Percentiles rank a stretch among this genome's conserved stretches.
phyloP scores from a whole-genome alignment of 2,797 vertebrate species.

The Stomatorhinus walkeri region DNA sequence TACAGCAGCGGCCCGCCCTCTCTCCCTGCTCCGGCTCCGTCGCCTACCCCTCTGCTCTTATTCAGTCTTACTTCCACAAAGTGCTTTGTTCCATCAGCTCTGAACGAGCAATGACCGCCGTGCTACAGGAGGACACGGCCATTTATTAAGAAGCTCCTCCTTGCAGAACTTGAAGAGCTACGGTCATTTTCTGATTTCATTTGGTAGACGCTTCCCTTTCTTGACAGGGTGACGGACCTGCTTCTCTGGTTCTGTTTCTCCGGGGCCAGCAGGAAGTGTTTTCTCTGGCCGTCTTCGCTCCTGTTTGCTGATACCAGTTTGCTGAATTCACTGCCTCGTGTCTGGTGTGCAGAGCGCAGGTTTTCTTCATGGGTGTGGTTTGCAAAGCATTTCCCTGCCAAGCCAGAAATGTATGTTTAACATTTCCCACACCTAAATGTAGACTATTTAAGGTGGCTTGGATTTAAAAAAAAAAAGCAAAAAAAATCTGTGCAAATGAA shows the following conservation, averaged over 20 bases:
- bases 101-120: too few species aligned
- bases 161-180: background rate
- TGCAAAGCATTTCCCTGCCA: slow-evolving; percentile 33
- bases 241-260: background rate
- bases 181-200: background rate
- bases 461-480: background rate
- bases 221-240: background rate
- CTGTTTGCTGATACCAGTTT: background rate
- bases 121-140: background rate
- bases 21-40: background rate
- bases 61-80: background rate
- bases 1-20: background rate
- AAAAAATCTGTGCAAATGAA: background rate
- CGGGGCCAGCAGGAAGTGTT: background rate
- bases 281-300: background rate
- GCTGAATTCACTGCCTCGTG: background rate
- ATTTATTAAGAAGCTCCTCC: background rate
- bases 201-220: background rate
- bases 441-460: background rate
- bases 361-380: background rate
- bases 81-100: background rate
- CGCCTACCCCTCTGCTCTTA: background rate
- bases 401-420: slow-evolving; percentile 25
- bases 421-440: background rate
- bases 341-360: background rate